Base-by-base conservation (phyloP, 2,888 invertebrate genomes). In the Platycheirus albimanus region DNA sequence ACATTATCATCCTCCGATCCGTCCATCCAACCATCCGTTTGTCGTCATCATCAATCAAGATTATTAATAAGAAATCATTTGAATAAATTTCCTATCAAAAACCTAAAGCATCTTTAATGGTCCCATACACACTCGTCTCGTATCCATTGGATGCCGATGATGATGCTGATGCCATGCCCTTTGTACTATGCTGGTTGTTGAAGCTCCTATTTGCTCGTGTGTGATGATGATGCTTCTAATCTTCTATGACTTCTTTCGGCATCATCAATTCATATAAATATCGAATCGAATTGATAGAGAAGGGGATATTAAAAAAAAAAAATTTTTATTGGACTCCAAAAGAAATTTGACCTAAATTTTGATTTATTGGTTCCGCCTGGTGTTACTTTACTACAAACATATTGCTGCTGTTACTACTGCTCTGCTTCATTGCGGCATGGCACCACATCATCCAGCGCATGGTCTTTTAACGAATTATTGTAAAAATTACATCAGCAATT, bases 261-360 rank as follows among this genome's bases (percentile, higher is more conserved):
- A 61, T 45, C 49, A 38, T 58, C 58, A 58, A 58, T 58, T 58
- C 41, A 41, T 7, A 28, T 58, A n/a, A n/a, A 58, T 54, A 54
- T 54, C n/a, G 17, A 7, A n/a, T 47, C 15, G 6, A 24, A 28
- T 0, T 15, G 0, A 28, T 7, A 36, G 11, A n/a, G 10, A 30
- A 5, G 3, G 3, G 17, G 8, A 17, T 3, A 36, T 15, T 3
- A 6, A 20, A 11, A 56, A 19, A 28, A 61, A 15, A 6, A 28
- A 41, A 41, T 38, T n/a, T 41, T 38, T 36, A 38, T 61, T 52
- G 0, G 38, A 30, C 15, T 66, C 45, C 61, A 66, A 69, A 79
- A 75, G 80, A 80, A 75, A 75, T 80, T 69, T 80, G 75, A 80
- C 80, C 80, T 75, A 75, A 80, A 80, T 80, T 80, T 75, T 80